Base-by-base conservation (phyloP, 2,888 invertebrate species). In the Deroplatys truncata region DNA sequence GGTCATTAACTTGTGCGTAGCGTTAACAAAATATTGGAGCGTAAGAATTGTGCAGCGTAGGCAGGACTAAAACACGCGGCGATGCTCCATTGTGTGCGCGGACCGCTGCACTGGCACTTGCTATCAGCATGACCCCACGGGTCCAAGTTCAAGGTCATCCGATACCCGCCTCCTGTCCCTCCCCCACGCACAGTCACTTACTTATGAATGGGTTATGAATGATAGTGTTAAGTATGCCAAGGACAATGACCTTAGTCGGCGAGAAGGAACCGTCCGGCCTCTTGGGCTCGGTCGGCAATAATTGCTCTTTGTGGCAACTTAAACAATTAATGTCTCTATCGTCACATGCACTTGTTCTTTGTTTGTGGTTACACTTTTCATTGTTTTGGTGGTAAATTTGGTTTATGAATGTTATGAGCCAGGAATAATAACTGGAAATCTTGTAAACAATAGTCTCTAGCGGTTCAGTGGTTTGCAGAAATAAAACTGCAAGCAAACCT, bases 191-290 rank as follows among this genome's bases (percentile, higher is more conserved):
- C 83, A 82, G 82, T 29, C 31, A 87, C 43, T 49, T 83, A 83
- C 87, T 87, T 87, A 87, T 87, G 87, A 87, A 87, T 87, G 87
- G 87, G 43, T 82, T 83, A 87, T 87, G 87, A 86, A 29, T 86
- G 86, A 86, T 86, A 86, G 29, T 16, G 86, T 31, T 29, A 86
- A 72, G 72, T 87, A 87, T 83, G 87, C 83, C 83, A 87, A 87
- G 87, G 43, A 82, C 87, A 87, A 87, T 87, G 83, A 87, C 87
- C 87, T 72, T 72, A 72, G 56, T 25, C 56, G 56, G 56, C 56
- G 56, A 20, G 56, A 72, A 72, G 56, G 56, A 72, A 72, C 56
- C 56, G 20, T 72, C 56, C 56, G 25, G 56, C 56, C 25, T 35
- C 83, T 4, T 16, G 13, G 16, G 35, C 87, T 28, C 28, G 72